Evolutionary conservation across 2,888 invertebrate species (phyloP), one percentile per base, ranked within the genome.

Genomic region (Drosophila atripex): DNA sequence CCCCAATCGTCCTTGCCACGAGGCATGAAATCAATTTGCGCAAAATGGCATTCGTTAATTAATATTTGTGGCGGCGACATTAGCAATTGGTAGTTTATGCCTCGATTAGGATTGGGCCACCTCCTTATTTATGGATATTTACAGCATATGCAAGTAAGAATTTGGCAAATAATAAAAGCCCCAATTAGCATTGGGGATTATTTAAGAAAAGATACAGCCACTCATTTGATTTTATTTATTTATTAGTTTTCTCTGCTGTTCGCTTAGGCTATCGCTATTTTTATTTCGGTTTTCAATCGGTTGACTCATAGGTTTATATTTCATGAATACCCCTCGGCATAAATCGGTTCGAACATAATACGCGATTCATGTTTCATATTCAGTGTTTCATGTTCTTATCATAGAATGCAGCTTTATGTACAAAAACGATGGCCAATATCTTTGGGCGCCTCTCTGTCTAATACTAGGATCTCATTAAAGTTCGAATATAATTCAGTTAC

Each of bases 401-500:
- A 39, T 69, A 55, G 23, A 28, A 54, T 65, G 69, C 69, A 69
- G 41, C 49, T 71, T 38, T 69, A 69, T 69, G 72, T 69, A 69
- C 69, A 69, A 71, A 18, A 59, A 71, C 59, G 39, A 59, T 60
- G 68, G 60, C 72, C 39, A 61, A 63, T 61, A 60, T 39, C 35
- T 35, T 43, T 39, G 57, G 64, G 55, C 47, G 64, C 59, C 65
- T 56, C 35, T 41, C 46, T 43, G 30, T 68, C 56, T 53, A 59
- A 73, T 60, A 68, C 57, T 63, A 71, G 70, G 55, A 73, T 70
- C 59, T 70, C 69, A 52, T 69, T 63, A 68, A 76, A 66, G 54
- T 77, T 71, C 73, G 88, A 89, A 88, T 86, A 86, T 88, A 69
- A 80, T 87, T 89, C 87, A 76, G 68, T 88, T 89, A 87, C 86